A percentile compares a stretch with the other conserved stretches of the same genome.
Evolutionary conservation across 2,113 vertebrate genomes (phyloP).

Genomic region (Misgurnus mizolepis): DNA sequence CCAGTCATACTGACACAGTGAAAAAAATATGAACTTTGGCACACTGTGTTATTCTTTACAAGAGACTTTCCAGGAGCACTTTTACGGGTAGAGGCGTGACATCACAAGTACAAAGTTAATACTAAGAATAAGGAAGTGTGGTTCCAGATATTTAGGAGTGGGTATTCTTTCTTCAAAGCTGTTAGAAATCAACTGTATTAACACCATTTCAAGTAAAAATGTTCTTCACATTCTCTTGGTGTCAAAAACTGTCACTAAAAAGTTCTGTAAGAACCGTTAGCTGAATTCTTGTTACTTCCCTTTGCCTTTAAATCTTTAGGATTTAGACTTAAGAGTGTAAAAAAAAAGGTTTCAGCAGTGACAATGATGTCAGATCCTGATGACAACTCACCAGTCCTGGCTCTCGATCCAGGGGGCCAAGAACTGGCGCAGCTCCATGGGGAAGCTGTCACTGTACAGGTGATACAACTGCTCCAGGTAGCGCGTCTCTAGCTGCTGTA

Average conservation of each 20-base stretch:
- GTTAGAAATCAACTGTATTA: not conserved
- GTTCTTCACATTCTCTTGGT: not conserved
- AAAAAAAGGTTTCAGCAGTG: no score
- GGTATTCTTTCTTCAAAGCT: not conserved
- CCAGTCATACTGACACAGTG: not conserved
- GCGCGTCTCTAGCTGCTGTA: slow-evolving; percentile 95
- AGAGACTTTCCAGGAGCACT: slow-evolving; percentile 14
- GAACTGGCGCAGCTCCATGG: slow-evolving; percentile 97
- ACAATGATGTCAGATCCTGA: not conserved
- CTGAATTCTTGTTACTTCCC: not conserved
- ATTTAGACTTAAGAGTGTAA: not conserved
- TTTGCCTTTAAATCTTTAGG: not conserved
- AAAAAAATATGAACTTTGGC: not conserved
- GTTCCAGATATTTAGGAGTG: not conserved
- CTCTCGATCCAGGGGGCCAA: slow-evolving; percentile 98
- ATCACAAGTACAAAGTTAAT: not conserved
- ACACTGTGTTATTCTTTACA: not conserved
- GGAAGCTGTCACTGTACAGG: slow-evolving; percentile 98
- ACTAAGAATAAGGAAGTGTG: slow-evolving; percentile 31
- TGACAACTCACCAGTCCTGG: slow-evolving; percentile 88
- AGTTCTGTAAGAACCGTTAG: not conserved
- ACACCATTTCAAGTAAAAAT: not conserved
- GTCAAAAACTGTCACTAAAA: not conserved
- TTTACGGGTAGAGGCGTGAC: not conserved
- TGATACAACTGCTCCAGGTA: slow-evolving; percentile 98